A percentile compares a stretch with the other conserved stretches of the same genome.
These are phyloP conservation scores for Panthera uncia DNA, from an alignment of 2,113 vertebrate genomes.

Conservation along the genomic window DNA sequence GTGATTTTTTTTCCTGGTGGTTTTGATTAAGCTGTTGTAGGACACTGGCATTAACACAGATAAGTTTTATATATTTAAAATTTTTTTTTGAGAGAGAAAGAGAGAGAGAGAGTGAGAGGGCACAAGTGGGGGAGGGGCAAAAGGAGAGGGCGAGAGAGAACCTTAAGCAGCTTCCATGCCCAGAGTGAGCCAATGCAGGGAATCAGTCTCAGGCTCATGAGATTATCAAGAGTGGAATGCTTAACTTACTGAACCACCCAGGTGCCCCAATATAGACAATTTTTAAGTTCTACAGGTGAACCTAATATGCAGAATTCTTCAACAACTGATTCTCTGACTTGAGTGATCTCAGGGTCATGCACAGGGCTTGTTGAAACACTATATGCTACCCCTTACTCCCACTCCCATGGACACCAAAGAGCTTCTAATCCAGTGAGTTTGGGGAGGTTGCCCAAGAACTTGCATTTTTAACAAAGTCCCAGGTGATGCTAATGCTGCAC, in stretches of 20 bases:
- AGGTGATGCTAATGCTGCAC: neutral
- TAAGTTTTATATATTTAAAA: neutral
- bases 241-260: too few species aligned
- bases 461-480: neutral
- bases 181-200: too few species aligned
- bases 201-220: too few species aligned
- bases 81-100: too few species aligned
- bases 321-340: neutral
- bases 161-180: too few species aligned
- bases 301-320: neutral
- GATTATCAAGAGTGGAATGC: too few species aligned
- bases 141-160: too few species aligned
- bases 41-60: neutral
- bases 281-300: neutral
- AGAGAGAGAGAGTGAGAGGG: too few species aligned
- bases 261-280: neutral
- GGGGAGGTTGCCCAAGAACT: neutral
- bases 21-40: slow-evolving; percentile 1
- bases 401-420: too few species aligned
- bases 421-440: neutral
- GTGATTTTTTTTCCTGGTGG: neutral
- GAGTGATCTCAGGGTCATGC: neutral
- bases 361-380: neutral
- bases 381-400: rapidly evolving
- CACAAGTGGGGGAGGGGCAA: too few species aligned